Percentiles rank a stretch among this genome's conserved stretches.
Conservation (phyloP, 1,140 invertebrate species). For the Panulirus ornatus region DNA sequence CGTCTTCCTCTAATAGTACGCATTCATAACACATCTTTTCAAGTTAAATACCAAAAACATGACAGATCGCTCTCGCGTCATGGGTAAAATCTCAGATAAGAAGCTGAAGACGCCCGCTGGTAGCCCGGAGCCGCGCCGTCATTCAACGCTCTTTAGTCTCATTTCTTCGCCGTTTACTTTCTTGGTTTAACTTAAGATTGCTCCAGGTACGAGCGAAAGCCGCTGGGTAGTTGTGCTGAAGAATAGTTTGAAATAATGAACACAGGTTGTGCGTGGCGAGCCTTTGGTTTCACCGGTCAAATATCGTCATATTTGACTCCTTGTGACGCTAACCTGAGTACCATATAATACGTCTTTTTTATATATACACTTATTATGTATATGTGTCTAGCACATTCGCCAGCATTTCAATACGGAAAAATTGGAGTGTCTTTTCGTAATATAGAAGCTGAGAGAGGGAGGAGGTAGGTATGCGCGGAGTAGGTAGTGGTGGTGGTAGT, state of each 20-base stretch:
- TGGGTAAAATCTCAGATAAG: conserved; percentile 48
- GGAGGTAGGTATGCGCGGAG: not conserved
- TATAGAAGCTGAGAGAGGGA: not conserved
- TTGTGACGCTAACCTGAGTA: no score
- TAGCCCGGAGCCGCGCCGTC: not conserved
- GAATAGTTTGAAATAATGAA: no score
- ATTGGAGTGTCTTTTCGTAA: no score
- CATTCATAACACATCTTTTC: not conserved
- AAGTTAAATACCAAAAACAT: not conserved
- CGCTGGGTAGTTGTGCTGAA: no score
- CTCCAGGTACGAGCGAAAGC: not conserved
- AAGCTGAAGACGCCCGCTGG: not conserved
- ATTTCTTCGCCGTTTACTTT: not conserved
- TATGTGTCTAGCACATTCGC: no score
- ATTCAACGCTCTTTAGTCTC: not conserved
- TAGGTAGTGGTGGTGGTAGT: not conserved
- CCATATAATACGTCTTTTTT: no score
- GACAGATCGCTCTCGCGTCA: conserved; percentile 6
- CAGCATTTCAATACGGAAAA: no score
- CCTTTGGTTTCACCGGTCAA: no score
- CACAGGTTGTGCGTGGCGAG: no score
- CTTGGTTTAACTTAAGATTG: not conserved
- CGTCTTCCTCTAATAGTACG: not conserved
- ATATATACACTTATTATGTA: no score
- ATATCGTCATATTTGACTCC: no score